phyloP scores from a whole-genome alignment of 1,140 invertebrate species.

The Drosophila oshimai region DNA sequence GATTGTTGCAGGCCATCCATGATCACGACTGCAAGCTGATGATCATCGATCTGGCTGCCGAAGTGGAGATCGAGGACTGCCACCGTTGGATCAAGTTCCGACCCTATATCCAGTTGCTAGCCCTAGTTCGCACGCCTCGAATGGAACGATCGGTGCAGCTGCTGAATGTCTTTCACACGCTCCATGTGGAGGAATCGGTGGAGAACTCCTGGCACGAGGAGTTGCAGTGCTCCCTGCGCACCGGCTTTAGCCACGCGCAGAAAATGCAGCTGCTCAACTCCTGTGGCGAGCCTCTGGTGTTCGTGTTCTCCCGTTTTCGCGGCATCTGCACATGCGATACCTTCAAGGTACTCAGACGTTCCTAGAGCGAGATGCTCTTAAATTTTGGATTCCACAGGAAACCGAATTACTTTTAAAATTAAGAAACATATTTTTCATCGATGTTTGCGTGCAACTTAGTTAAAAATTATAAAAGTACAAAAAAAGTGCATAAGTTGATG shows the following conservation, averaged over 20 bases:
- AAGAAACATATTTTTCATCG: background rate
- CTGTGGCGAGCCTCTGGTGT: slow-evolving; percentile 54
- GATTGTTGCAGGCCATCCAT: slow-evolving; percentile 45
- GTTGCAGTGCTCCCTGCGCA: slow-evolving; percentile 36
- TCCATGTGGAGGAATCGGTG: slow-evolving; percentile 45
- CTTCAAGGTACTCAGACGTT: slow-evolving; percentile 39
- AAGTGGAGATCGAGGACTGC: slow-evolving; percentile 50
- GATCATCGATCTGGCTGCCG: slow-evolving; percentile 55
- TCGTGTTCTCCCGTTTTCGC: slow-evolving; percentile 57
- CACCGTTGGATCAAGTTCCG: slow-evolving; percentile 67
- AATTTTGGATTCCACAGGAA: background rate
- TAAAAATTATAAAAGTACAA: background rate
- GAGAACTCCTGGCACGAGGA: slow-evolving; percentile 61
- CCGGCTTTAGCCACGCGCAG: slow-evolving; percentile 36
- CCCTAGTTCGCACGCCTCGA: slow-evolving; percentile 37
- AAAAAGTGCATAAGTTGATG: no score
- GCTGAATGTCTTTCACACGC: slow-evolving; percentile 45
- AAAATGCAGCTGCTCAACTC: slow-evolving; percentile 18
- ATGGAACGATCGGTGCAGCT: slow-evolving; percentile 55
- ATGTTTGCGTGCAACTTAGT: no score
- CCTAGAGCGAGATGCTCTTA: background rate
- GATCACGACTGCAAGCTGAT: slow-evolving; percentile 52
- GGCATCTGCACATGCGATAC: slow-evolving; percentile 61
- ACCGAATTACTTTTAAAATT: background rate
- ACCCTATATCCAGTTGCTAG: slow-evolving; percentile 52